These are phyloP conservation scores for Dendrophyllia cribrosa DNA, from an alignment of 64 coral and sea anemone genomes.

Conservation along the genomic window DNA sequence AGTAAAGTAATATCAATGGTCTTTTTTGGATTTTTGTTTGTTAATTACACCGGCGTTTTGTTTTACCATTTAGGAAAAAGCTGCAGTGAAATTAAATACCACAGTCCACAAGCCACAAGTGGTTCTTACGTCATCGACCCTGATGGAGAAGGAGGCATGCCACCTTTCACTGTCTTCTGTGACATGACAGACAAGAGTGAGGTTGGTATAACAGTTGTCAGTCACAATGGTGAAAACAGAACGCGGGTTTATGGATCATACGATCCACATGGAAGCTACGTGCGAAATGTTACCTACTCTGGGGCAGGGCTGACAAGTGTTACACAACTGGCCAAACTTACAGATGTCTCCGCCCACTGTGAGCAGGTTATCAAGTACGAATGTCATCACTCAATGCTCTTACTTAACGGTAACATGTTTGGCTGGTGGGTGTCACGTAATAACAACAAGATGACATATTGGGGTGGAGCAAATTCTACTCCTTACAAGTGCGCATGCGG, in stretches of 20 bases:
- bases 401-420: background rate
- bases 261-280: background rate
- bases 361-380: conserved; percentile 41
- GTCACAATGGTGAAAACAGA: conserved; percentile 64
- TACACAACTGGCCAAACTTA: background rate
- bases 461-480: background rate
- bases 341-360: background rate
- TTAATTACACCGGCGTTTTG: too few relatives aligned
- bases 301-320: background rate
- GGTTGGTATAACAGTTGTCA: conserved; percentile 59
- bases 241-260: conserved; percentile 34
- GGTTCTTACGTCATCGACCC: conserved; percentile 47
- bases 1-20: too few relatives aligned
- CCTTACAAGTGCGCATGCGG: conserved; percentile 24
- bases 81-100: conserved; percentile 46
- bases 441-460: background rate
- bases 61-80: background rate
- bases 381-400: background rate
- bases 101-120: background rate
- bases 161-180: conserved; percentile 44
- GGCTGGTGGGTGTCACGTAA: conserved; percentile 40
- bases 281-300: background rate
- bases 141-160: background rate
- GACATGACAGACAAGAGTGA: conserved; percentile 69
- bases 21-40: too few relatives aligned